Evolutionary conservation across 2,113 vertebrate genomes (phyloP), one percentile per base, ranked within the genome.

Genomic region (Echinops telfairi): DNA sequence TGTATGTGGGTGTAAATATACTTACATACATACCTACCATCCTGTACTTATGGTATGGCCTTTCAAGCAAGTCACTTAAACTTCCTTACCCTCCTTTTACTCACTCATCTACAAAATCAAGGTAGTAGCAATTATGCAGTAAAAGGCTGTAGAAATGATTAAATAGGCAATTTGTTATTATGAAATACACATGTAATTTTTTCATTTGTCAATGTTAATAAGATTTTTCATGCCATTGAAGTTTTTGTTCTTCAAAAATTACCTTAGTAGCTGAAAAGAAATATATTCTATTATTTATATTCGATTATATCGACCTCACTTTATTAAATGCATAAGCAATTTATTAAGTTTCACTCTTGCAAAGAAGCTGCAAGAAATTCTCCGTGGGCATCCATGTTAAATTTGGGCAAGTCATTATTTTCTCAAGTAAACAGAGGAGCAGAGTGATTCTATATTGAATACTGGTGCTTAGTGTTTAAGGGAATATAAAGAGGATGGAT

Each of bases 191-290:
- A 83, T 25, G 1, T 90, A 92, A 88, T 0, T 20, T 90, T 92
- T 95, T 96, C 40, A 94, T 8, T 80, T 85, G 91, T 38, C n/a
- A 84, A 57, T 81, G 47, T 73, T 78, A 91, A 86, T 79, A 16
- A 94, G 33, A 86, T 3, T 70, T 64, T 90, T 88, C 15, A 12
- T 88, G 38, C 5, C 70, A 75, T 75, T 88, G 75, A 87, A 85
- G 53, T 71, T 36, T 40, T 70, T 38, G 78, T 83, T 89, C 53
- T 75, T 90, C 23, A 92, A 90, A 91, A 90, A 62, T 58, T 86
- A 0, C 83, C 92, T 93, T 53, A 88, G 75, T 38, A 53, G 33
- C 22, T 89, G 31, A 93, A 94, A 89, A 96, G 25, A 94, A 88
- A 94, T 95, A 10, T 73, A 31, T 90, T 94, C n/a, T 60, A 68